Conservation (phyloP, 2,113 vertebrate species). For the Syrrhaptes paradoxus region DNA sequence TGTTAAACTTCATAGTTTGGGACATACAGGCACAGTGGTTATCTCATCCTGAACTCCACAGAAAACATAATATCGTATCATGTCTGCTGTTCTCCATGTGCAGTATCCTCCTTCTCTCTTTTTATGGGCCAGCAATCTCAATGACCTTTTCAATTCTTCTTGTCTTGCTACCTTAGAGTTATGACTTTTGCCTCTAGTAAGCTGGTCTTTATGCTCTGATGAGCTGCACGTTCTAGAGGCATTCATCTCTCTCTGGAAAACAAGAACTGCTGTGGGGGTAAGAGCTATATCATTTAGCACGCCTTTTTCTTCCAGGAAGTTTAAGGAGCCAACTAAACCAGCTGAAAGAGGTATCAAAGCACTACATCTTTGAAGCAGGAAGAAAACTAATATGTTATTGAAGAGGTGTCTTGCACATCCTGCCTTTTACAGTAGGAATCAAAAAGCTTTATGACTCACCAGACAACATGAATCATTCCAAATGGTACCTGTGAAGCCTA, state of each 20-base stretch:
- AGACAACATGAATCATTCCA: not conserved
- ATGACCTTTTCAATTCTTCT: conserved; percentile 7
- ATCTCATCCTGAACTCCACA: not conserved
- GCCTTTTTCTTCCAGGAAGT: not conserved
- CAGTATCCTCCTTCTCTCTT: not conserved
- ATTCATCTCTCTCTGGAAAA: not conserved
- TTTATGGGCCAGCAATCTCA: not conserved
- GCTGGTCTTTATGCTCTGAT: not conserved
- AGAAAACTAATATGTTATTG: not conserved
- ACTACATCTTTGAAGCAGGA: not conserved
- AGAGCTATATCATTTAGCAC: not conserved
- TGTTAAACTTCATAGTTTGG: not conserved
- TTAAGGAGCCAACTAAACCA: not conserved
- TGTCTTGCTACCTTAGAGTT: not conserved
- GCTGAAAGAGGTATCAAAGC: not conserved
- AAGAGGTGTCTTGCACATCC: not conserved
- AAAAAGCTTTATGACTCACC: not conserved
- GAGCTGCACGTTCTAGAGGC: not conserved
- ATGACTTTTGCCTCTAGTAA: not conserved
- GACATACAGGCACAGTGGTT: not conserved
- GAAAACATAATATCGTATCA: not conserved
- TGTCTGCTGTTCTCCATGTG: not conserved
- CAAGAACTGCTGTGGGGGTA: not conserved
- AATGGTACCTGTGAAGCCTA: not conserved
- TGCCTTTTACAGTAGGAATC: not conserved